Percentiles rank a stretch among this genome's conserved stretches.
Conservation (phyloP, 2,113 vertebrate genomes). For the Pungitius pungitius region DNA sequence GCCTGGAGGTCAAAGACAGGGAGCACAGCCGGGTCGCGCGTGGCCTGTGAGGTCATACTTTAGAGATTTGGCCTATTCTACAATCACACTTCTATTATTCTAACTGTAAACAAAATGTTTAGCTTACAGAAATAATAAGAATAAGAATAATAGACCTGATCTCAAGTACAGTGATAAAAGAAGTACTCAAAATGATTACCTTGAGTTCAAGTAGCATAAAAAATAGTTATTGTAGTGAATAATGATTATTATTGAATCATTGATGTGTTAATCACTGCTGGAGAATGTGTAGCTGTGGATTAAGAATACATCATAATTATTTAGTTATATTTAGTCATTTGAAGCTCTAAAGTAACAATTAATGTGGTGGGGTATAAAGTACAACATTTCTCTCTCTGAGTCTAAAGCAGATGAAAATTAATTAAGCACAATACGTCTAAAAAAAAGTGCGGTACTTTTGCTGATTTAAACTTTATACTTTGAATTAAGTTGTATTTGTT, state of each 20-base stretch:
- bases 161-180: not conserved
- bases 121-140: too few relatives aligned
- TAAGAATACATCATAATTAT: not conserved
- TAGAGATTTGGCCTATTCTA: not conserved
- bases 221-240: too few relatives aligned
- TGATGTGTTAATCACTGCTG: not conserved
- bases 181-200: not conserved
- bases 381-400: not conserved
- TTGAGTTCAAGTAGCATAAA: not conserved
- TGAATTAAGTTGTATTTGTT: not conserved
- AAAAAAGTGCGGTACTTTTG: not conserved
- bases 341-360: not conserved
- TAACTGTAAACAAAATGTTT: not conserved
- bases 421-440: not conserved
- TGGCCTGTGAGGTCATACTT: not conserved
- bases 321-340: not conserved
- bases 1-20: constrained; percentile 32
- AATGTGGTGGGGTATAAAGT: not conserved
- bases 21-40: not conserved
- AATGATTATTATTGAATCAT: not conserved
- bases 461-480: not conserved
- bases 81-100: not conserved
- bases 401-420: not conserved
- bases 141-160: too few relatives aligned
- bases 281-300: not conserved